These are phyloP conservation scores for Sylvilagus bachmani DNA, from an alignment of 2,113 vertebrate species.

Conservation along the genomic window DNA sequence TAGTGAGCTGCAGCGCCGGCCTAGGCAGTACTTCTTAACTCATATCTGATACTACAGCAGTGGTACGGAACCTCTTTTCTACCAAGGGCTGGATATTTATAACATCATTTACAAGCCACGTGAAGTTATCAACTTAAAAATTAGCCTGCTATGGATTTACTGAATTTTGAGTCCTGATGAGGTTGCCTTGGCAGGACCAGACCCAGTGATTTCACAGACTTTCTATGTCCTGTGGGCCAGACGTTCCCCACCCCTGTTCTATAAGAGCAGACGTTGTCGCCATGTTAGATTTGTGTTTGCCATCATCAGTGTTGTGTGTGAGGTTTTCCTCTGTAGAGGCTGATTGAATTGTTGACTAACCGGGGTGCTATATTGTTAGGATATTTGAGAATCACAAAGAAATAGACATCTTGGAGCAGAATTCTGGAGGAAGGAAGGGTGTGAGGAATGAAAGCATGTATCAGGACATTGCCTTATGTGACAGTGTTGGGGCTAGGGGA, in stretches of 20 bases:
- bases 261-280: not conserved
- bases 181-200: no score
- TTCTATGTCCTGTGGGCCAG: no score
- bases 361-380: not conserved
- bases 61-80: no score
- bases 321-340: not conserved
- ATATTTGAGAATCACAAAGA: not conserved
- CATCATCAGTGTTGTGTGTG: not conserved
- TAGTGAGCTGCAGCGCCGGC: no score
- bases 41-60: not conserved
- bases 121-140: no score
- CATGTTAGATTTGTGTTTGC: not conserved
- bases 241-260: no score
- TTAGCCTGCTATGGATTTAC: no score
- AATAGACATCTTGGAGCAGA: not conserved
- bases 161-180: no score
- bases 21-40: not conserved
- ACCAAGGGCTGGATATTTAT: no score
- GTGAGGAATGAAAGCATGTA: not conserved
- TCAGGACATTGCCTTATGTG: not conserved
- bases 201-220: no score
- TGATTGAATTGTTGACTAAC: not conserved
- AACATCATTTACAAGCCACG: no score
- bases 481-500: not conserved
- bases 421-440: not conserved